Conservation (phyloP, 2,888 invertebrate genomes). For the Caenorhabditis sp. region DNA sequence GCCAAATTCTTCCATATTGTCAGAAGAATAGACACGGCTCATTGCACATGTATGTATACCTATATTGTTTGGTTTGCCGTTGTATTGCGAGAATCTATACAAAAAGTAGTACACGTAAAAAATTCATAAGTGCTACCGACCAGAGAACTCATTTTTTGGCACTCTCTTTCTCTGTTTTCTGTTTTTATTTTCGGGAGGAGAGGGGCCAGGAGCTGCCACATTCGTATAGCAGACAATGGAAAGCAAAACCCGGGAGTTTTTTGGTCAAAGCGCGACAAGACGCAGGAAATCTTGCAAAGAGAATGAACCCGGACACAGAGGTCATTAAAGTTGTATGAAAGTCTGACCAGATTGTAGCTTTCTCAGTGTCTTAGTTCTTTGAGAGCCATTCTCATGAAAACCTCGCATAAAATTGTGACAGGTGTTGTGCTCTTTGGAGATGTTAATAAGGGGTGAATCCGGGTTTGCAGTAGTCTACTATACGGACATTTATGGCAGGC, state of each 20-base stretch:
- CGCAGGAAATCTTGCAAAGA: neutral
- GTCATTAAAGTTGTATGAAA: slow-evolving; percentile 10
- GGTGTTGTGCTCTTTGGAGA: neutral
- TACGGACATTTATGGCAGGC: slow-evolving; percentile 3
- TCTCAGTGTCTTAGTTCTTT: neutral
- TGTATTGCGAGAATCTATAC: slow-evolving; percentile 27
- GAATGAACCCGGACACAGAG: slow-evolving; percentile 21
- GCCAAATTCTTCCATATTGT: neutral
- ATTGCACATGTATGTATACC: slow-evolving; percentile 29
- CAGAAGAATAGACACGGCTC: slow-evolving; percentile 3
- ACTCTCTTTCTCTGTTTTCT: slow-evolving; percentile 14
- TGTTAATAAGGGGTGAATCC: slow-evolving; percentile 4
- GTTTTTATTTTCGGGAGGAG: slow-evolving; percentile 34
- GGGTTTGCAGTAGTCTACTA: neutral
- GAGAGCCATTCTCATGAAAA: neutral
- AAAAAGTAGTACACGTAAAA: slow-evolving; percentile 54
- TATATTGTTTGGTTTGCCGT: slow-evolving; percentile 34
- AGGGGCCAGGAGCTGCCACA: slow-evolving; percentile 24
- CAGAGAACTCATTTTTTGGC: slow-evolving; percentile 24
- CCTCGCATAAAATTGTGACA: neutral
- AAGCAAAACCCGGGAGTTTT: slow-evolving; percentile 29
- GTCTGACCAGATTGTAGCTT: slow-evolving; percentile 1
- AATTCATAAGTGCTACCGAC: slow-evolving; percentile 49
- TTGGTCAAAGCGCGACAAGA: neutral
- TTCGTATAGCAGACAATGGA: slow-evolving; percentile 53